Conservation (phyloP, 92 coral and sea anemone species). For the Palythoa heliodiscus region DNA sequence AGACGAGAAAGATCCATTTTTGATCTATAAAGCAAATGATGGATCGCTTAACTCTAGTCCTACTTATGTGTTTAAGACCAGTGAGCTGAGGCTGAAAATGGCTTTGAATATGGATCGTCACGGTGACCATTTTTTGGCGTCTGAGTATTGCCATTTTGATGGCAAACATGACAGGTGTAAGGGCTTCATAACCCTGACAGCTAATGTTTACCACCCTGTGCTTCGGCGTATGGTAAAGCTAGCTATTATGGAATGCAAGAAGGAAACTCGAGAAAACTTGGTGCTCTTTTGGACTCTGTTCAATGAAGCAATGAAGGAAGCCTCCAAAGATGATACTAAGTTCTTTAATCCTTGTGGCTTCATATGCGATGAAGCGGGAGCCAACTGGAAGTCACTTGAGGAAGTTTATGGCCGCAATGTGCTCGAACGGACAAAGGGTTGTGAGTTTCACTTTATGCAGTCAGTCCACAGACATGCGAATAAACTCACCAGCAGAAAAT, state of each 20-base stretch:
- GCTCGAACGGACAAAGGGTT: slow-evolving; percentile 36
- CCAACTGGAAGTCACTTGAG: slow-evolving; percentile 54
- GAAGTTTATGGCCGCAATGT: slow-evolving; percentile 47
- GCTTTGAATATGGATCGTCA: slow-evolving; percentile 10
- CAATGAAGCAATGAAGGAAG: slow-evolving; percentile 26
- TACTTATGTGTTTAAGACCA: slow-evolving; percentile 14
- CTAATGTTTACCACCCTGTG: slow-evolving; percentile 49
- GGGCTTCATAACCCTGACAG: neutral
- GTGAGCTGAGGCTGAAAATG: neutral
- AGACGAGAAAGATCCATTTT: neutral
- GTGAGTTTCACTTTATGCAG: slow-evolving; percentile 64
- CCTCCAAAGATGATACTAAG: slow-evolving; percentile 41
- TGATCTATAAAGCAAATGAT: slow-evolving; percentile 8
- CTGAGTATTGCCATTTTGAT: slow-evolving; percentile 18
- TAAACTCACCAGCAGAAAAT: slow-evolving; percentile 29
- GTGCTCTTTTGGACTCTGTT: slow-evolving; percentile 15
- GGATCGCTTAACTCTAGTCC: neutral
- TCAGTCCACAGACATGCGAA: slow-evolving; percentile 48
- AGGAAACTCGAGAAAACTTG: slow-evolving; percentile 14
- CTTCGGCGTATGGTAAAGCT: slow-evolving; percentile 48
- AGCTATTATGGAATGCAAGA: slow-evolving; percentile 47
- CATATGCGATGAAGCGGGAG: slow-evolving; percentile 65
- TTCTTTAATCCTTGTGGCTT: slow-evolving; percentile 58
- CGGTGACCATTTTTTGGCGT: slow-evolving; percentile 2
- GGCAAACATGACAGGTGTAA: slow-evolving; percentile 15